Evolutionary conservation across 1,140 invertebrate genomes (phyloP), one percentile per base, ranked within the genome.

Genomic region (Laupala kohalensis): DNA sequence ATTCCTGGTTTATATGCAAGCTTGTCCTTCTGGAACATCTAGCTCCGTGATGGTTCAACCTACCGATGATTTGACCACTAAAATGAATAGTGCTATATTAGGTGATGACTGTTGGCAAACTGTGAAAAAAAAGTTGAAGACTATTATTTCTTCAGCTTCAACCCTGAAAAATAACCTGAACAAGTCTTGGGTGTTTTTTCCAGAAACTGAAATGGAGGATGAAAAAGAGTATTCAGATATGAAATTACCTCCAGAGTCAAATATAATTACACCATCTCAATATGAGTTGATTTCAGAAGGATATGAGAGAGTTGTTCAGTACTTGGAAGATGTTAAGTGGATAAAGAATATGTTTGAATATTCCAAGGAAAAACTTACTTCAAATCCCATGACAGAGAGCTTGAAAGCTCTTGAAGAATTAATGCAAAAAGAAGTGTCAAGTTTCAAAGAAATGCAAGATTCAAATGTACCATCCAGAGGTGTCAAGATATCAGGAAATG

Each of bases 1-100:
- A 74, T 82, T 88, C 30, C 75, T 82, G 71, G 73, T 89, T 0
- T 80, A 88, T 13, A 69, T 90, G 5, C 81, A 88, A 76, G 82
- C 87, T 30, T 86, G 85, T 75, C 88, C 88, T 19, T 78, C 78
- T 15, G 15, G 5, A 29, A 23, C 25, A 5, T 27, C 19, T 9
- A 28, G 5, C n/a, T 68, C 27, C 24, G 9, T 19, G 25, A 23
- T 68, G 0, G 67, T n/a, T 13, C 12, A 6, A 5, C 27, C 67
- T 23, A 12, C 12, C 6, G 12, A 29, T 15, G 25, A 27, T 29
- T 28, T 26, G n/a, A 28, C 19, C 5, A 27, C 3, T 28, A n/a
- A 23, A 28, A 29, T 53, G 1, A 53, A 19, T 53, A 53, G 37
- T 53, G 19, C 27, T 9, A 29, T 29, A n/a, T 24, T 75, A 70